These are phyloP conservation scores for Chrysomela aeneicollis DNA, from an alignment of 2,888 invertebrate species.

Conservation along the genomic window DNA sequence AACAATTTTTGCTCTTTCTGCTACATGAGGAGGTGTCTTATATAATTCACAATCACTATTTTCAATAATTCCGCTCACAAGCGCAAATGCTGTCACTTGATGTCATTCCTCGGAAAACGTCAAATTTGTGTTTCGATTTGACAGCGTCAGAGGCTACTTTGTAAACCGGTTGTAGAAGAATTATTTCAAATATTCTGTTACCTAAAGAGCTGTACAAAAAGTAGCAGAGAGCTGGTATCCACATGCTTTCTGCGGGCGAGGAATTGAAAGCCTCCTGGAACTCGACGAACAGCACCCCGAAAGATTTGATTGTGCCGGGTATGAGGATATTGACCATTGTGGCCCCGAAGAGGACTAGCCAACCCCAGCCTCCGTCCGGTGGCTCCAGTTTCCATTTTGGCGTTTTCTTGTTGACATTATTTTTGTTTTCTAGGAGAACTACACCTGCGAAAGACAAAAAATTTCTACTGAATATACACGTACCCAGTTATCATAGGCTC, in stretches of 20 bases:
- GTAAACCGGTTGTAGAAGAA: too few species aligned
- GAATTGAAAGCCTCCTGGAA: slow-evolving; percentile 82
- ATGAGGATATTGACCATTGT: slow-evolving; percentile 85
- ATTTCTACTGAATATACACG: too few species aligned
- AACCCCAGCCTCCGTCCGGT: slow-evolving; percentile 87
- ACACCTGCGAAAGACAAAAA: slow-evolving; percentile 47
- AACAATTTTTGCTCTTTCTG: too few species aligned
- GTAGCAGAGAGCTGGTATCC: slow-evolving; percentile 88
- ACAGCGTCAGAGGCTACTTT: too few species aligned
- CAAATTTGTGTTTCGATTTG: too few species aligned
- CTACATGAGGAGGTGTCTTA: too few species aligned
- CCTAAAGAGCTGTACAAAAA: slow-evolving; percentile 89
- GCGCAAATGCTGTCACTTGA: too few species aligned
- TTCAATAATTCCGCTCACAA: too few species aligned
- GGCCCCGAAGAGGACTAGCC: slow-evolving; percentile 77
- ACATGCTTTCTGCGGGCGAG: slow-evolving; percentile 76
- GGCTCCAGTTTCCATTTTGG: slow-evolving; percentile 78
- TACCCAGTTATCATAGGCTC: too few species aligned
- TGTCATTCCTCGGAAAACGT: too few species aligned
- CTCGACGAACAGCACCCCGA: slow-evolving; percentile 84
- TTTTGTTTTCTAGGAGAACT: slow-evolving; percentile 52
- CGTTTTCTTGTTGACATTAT: slow-evolving; percentile 52
- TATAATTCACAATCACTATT: too few species aligned
- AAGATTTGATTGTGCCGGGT: slow-evolving; percentile 88
- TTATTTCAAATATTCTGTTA: slow-evolving; percentile 57